Percentiles rank a stretch among this genome's conserved stretches.
These are phyloP conservation scores for Poecilia picta DNA, from an alignment of 2,797 vertebrate genomes.

Conservation along the genomic window DNA sequence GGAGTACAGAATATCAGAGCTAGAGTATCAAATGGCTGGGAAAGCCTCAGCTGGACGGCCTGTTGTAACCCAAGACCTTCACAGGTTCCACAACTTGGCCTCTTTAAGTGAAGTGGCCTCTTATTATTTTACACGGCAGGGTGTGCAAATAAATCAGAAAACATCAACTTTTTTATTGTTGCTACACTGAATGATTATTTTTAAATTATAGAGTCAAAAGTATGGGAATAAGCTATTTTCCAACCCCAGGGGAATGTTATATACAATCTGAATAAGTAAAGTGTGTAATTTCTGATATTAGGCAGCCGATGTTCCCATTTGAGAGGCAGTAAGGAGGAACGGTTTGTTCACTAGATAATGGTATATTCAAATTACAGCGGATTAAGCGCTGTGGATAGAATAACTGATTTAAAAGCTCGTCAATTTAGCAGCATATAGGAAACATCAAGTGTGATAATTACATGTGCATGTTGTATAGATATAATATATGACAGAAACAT, in stretches of 20 bases:
- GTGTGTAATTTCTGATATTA: conserved; percentile 18
- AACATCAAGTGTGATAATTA: conserved; percentile 10
- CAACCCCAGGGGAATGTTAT: conserved; percentile 17
- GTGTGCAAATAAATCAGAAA: conserved; percentile 9
- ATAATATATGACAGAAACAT: conserved; percentile 3
- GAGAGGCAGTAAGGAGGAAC: conserved; percentile 16
- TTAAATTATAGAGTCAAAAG: conserved; percentile 11
- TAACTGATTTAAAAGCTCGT: conserved; percentile 37
- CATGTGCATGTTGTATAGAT: neutral
- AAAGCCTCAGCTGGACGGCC: conserved; percentile 21
- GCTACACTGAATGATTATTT: conserved; percentile 23
- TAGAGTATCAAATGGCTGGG: conserved; percentile 48
- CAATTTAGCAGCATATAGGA: conserved; percentile 13
- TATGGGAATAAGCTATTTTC: conserved; percentile 26
- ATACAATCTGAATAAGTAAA: conserved; percentile 15
- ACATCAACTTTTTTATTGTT: neutral
- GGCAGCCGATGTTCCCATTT: conserved; percentile 17
- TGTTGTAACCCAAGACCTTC: conserved; percentile 43
- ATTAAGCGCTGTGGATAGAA: conserved; percentile 16
- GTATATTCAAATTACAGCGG: conserved; percentile 10
- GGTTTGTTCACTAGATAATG: neutral
- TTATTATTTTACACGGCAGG: neutral
- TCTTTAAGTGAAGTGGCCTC: neutral
- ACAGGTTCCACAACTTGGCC: conserved; percentile 16
- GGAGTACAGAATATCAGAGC: conserved; percentile 48